Evolutionary conservation across 1,140 invertebrate genomes (phyloP).

Genomic region (Uloborus diversus): DNA sequence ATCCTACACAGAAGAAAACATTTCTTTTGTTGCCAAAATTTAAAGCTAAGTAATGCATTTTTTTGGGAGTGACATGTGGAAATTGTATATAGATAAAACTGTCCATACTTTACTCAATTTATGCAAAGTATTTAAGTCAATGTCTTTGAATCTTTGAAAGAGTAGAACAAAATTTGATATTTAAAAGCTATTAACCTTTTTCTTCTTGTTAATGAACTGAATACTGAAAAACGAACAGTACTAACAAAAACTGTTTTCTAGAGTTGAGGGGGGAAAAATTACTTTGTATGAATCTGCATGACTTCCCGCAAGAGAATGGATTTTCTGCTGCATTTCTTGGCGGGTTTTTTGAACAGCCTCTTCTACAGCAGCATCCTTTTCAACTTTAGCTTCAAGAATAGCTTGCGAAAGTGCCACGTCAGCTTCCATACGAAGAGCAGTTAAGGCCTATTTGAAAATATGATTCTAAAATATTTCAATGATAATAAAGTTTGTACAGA

Average conservation of each 20-base stretch:
- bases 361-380: constrained; percentile 65
- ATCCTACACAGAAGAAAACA: no score
- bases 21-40: no score
- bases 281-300: constrained; percentile 29
- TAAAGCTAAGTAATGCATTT: no score
- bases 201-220: neutral
- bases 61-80: no score
- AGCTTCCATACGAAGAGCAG: constrained; percentile 63
- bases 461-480: no score
- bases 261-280: neutral
- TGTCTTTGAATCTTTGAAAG: neutral
- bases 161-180: neutral
- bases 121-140: neutral
- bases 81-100: no score
- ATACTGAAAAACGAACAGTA: neutral
- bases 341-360: constrained; percentile 63
- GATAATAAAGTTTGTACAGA: no score
- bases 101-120: no score
- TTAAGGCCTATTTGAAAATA: constrained; percentile 63
- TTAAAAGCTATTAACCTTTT: neutral
- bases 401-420: constrained; percentile 64
- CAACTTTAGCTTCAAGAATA: constrained; percentile 64
- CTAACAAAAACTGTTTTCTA: neutral
- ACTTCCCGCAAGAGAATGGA: neutral
- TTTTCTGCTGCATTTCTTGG: constrained; percentile 59